These are phyloP conservation scores for Magallana ariakensis DNA, from an alignment of 1,140 invertebrate species.

Conservation along the genomic window DNA sequence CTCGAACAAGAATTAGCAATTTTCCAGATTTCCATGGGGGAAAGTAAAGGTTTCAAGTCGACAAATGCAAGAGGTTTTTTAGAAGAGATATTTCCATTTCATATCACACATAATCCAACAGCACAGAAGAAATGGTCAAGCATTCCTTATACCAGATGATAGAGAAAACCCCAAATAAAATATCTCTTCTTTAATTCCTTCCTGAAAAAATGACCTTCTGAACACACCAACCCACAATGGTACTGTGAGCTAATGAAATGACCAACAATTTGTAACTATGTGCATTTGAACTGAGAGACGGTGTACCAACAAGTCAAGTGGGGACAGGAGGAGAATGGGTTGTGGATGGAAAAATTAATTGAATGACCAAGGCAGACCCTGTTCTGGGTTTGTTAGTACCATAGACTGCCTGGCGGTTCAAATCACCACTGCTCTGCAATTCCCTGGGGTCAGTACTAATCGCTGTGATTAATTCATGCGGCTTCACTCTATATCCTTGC, in stretches of 20 bases:
- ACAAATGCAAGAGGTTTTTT: too few relatives aligned
- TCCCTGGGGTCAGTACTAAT: slow-evolving; percentile 32
- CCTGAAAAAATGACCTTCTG: not conserved
- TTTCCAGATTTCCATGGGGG: not conserved
- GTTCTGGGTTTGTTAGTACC: slow-evolving; percentile 33
- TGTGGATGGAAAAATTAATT: slow-evolving; percentile 37
- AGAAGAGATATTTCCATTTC: not conserved
- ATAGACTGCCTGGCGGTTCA: slow-evolving; percentile 16
- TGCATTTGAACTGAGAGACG: slow-evolving; percentile 17
- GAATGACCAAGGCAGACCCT: slow-evolving; percentile 29
- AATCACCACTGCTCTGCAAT: slow-evolving; percentile 20
- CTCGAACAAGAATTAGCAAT: not conserved
- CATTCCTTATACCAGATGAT: not conserved
- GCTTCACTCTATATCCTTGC: slow-evolving; percentile 28
- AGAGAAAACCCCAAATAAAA: not conserved
- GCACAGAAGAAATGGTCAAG: not conserved
- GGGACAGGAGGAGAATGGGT: slow-evolving; percentile 16
- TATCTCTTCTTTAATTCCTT: not conserved
- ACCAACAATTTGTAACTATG: slow-evolving; percentile 21
- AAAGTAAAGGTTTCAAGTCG: not conserved
- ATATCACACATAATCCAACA: slow-evolving; percentile 2
- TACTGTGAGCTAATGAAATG: slow-evolving; percentile 1
- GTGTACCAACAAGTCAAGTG: slow-evolving; percentile 23
- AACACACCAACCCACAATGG: not conserved
- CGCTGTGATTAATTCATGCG: slow-evolving; percentile 13